These are phyloP conservation scores for Bombus sibiricus DNA, from an alignment of 1,140 invertebrate genomes.

Conservation along the genomic window DNA sequence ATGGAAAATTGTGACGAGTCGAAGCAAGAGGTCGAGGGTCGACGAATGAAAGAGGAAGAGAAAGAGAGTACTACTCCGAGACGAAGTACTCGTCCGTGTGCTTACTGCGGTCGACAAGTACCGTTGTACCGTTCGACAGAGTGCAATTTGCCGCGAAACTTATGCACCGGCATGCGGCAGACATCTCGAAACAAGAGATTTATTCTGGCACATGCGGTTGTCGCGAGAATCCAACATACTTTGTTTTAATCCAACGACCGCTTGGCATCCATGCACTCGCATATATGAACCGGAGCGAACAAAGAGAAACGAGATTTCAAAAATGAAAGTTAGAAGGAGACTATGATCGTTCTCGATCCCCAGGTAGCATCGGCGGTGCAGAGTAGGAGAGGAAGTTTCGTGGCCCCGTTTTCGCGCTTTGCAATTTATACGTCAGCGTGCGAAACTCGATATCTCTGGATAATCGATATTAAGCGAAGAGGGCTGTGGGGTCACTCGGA, in stretches of 20 bases:
- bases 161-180: constrained; percentile 78
- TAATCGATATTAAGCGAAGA: constrained; percentile 37
- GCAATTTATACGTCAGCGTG: constrained; percentile 27
- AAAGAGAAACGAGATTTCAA: neutral
- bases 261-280: constrained; percentile 56
- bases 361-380: neutral
- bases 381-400: neutral
- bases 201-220: constrained; percentile 71
- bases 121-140: constrained; percentile 25
- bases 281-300: constrained; percentile 54
- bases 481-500: constrained; percentile 62
- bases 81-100: constrained; percentile 2
- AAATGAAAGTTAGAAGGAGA: neutral
- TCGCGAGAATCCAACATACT: constrained; percentile 59
- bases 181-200: constrained; percentile 76
- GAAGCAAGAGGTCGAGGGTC: neutral
- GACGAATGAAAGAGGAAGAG: constrained; percentile 23
- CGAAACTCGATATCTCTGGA: constrained; percentile 30
- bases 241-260: constrained; percentile 63
- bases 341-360: too few species aligned
- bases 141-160: constrained; percentile 66
- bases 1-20: constrained; percentile 34
- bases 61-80: neutral
- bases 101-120: constrained; percentile 10
- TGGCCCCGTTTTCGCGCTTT: neutral